Base-by-base conservation (phyloP, 2,113 vertebrate species). In the Tyto alba region DNA sequence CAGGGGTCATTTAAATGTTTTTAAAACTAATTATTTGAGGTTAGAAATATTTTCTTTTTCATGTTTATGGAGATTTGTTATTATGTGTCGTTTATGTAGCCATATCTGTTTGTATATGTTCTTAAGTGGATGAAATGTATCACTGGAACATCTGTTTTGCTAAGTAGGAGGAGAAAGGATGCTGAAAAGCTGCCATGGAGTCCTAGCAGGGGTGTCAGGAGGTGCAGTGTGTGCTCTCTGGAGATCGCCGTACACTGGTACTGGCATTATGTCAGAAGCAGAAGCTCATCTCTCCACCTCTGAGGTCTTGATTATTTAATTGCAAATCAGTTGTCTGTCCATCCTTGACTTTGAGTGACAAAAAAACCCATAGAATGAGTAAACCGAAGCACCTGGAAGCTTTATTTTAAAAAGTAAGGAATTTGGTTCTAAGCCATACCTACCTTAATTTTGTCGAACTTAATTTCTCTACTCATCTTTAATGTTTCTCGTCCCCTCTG, bases 41-140 rank as follows among this genome's bases (percentile, higher is more conserved):
- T 48, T 87, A 83, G 63, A 93, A 87, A 72, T 71, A 5, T 57
- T 86, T 93, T 76, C 29, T 30, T 93, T 71, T 79, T 75, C 32
- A 43, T 71, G 16, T 62, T 83, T 93, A 45, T 79, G 71, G 34
- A 43, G 19, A n/a, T 85, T 41, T 79, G 11, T 56, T 85, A 21
- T 66, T 87, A 50, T 9, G 5, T 62, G 15, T 78, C 26, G 20
- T 63, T 95, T 91, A 82, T 52, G 18, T 67, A 76, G 43, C 16
- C 2, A 1, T 29, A 29, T 40, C 41, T 90, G 20, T 52, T 72
- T 34, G 3, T 47, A 10, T 50, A 14, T 72, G 14, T 74, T 25
- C 38, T 91, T 34, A 62, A 91, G 29, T 52, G 55, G 32, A 48
- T 83, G 22, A 71, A 66, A 48, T 52, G 11, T 48, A 50, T 26